Conservation (phyloP, 2,113 vertebrate species). For the Triplophysa tibetana region DNA sequence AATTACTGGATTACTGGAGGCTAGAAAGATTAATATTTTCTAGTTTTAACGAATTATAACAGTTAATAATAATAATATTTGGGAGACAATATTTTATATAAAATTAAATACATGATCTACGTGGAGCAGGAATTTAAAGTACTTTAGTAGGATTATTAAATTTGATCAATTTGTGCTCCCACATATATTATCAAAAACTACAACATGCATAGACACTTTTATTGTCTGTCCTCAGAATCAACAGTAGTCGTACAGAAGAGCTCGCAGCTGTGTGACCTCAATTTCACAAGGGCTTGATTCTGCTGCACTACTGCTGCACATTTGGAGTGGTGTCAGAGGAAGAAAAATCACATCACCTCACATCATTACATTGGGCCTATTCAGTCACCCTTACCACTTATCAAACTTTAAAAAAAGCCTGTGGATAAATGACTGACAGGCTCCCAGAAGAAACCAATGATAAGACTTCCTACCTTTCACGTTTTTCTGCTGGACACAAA, state of each 20-base stretch:
- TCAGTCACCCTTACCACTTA: not conserved
- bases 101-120: too few species aligned
- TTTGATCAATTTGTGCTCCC: too few species aligned
- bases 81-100: too few species aligned
- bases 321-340: conserved; percentile 6
- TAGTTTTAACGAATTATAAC: too few species aligned
- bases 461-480: conserved; percentile 1
- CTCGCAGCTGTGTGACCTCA: conserved; percentile 50
- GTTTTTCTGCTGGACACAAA: not conserved
- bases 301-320: conserved; percentile 32
- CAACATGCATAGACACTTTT: not conserved
- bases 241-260: not conserved
- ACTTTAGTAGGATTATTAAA: too few species aligned
- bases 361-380: conserved; percentile 21
- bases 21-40: too few species aligned
- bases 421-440: conserved; percentile 24
- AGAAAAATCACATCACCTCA: conserved; percentile 27
- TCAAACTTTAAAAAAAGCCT: conserved; percentile 34
- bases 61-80: too few species aligned
- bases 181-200: too few species aligned
- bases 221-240: not conserved
- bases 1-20: too few species aligned
- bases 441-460: conserved; percentile 34
- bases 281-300: conserved; percentile 58
- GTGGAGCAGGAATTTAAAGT: too few species aligned